Conservation (phyloP, 1,140 invertebrate genomes). For the Neomicropteryx cornuta region DNA sequence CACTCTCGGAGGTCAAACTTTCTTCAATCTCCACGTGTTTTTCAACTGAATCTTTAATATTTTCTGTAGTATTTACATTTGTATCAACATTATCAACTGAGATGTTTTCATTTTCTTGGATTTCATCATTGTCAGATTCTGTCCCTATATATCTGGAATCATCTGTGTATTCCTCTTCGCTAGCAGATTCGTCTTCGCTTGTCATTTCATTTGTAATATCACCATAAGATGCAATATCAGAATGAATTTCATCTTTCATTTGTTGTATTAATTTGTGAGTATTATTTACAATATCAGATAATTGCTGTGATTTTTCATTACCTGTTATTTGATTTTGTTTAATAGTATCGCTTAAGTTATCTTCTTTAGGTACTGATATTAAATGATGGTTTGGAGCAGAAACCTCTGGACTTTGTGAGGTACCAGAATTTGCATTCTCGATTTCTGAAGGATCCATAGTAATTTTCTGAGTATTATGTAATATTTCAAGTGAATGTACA, state of each 20-base stretch:
- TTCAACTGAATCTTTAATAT: constrained; percentile 39
- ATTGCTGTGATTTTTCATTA: constrained; percentile 26
- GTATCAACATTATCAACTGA: constrained; percentile 15
- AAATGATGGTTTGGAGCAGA: too few relatives aligned
- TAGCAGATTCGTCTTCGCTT: constrained; percentile 26
- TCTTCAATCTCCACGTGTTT: constrained; percentile 16
- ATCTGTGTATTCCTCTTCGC: constrained; percentile 24
- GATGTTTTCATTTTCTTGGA: constrained; percentile 16
- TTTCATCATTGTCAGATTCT: constrained; percentile 14
- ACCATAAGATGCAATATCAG: constrained; percentile 42
- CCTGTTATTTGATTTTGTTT: constrained; percentile 6
- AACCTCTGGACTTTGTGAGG: too few relatives aligned
- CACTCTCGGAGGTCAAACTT: too few relatives aligned
- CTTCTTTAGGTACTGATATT: constrained; percentile 13
- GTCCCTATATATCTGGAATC: constrained; percentile 5
- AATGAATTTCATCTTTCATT: constrained; percentile 49
- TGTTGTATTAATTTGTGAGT: constrained; percentile 47
- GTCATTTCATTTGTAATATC: constrained; percentile 28
- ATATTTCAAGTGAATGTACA: too few relatives aligned
- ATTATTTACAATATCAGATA: constrained; percentile 43
- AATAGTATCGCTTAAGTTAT: constrained; percentile 9
- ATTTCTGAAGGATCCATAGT: too few relatives aligned
- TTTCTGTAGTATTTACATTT: constrained; percentile 17
- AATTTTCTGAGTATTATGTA: too few relatives aligned
- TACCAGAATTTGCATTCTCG: too few relatives aligned